Evolutionary conservation across 2,888 invertebrate species (phyloP), one percentile per base, ranked within the genome.

Genomic region (Aethes cnicana): DNA sequence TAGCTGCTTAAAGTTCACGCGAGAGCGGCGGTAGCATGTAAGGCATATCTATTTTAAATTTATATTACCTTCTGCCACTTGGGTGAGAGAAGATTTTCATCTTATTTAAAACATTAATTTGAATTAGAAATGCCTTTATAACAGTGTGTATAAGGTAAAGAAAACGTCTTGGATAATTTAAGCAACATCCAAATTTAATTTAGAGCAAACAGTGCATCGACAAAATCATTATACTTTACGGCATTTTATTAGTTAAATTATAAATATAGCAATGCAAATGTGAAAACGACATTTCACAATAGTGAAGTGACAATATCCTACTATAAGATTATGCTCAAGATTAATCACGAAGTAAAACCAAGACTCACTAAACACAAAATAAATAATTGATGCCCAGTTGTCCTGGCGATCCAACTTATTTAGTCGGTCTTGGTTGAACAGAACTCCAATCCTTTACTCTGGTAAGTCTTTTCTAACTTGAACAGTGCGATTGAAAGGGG

Each of bases 361-460:
- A 90, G 90, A 90, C 90, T 84, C 83, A 90, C 90, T 90, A 90
- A 90, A 90, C 87, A 85, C 67, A 86, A 88, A 81, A 81, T 70
- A 79, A 77, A 77, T 77, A 64, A 69, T 70, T 58, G 65, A 70
- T 73, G 75, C 69, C 80, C 72, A 66, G 68, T 66, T 73, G 62
- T 61, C 63, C 60, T 70, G 79, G 72, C 81, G 75, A 72, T 69
- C 59, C 72, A 65, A 74, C 77, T 75, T 83, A 88, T 90, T 89
- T 90, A 90, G 89, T 89, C 75, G 84, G 90, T 90, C 90, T 90
- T 90, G 90, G 90, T 89, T 86, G 88, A 89, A 88, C 89, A 77
- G 84, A 87, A 88, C 88, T 87, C 88, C 86, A 85, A 80, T 83
- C 88, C 86, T 85, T 87, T 83, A 86, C 85, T 85, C 82, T 75